Conservation (phyloP, 2,888 invertebrate genomes). For the Eupithecia centaureata region DNA sequence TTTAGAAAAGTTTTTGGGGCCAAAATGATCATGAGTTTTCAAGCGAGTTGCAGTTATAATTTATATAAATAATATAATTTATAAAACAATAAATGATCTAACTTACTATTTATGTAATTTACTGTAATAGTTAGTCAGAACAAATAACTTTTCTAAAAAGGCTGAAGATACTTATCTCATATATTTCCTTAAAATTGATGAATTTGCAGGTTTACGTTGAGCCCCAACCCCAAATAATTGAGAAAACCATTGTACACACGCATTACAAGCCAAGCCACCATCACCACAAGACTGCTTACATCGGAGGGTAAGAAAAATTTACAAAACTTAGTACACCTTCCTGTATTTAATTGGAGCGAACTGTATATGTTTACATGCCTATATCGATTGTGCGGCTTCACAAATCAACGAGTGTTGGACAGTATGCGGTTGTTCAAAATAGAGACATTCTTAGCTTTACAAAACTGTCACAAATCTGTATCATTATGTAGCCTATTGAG, state of each 20-base stretch:
- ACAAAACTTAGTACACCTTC: background rate
- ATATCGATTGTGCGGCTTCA: background rate
- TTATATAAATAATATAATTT: too few relatives aligned
- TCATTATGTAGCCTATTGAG: background rate
- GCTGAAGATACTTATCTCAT: background rate
- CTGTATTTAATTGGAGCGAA: background rate
- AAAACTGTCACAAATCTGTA: background rate
- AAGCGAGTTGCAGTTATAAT: too few relatives aligned
- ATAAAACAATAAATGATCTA: too few relatives aligned
- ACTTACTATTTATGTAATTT: too few relatives aligned
- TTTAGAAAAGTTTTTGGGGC: background rate
- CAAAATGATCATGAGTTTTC: background rate
- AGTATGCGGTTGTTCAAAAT: background rate
- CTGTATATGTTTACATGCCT: background rate
- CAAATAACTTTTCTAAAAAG: background rate
- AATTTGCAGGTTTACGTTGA: conserved; percentile 61
- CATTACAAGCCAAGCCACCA: conserved; percentile 63
- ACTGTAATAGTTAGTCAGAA: too few relatives aligned
- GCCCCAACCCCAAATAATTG: conserved; percentile 57
- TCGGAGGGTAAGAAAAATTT: conserved; percentile 55
- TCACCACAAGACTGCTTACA: conserved; percentile 66
- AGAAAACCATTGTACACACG: conserved; percentile 61
- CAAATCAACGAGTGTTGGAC: background rate
- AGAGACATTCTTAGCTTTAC: background rate
- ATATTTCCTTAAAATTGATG: background rate